Base-by-base conservation (phyloP, 2,797 vertebrate species). In the Allenopithecus nigroviridis region DNA sequence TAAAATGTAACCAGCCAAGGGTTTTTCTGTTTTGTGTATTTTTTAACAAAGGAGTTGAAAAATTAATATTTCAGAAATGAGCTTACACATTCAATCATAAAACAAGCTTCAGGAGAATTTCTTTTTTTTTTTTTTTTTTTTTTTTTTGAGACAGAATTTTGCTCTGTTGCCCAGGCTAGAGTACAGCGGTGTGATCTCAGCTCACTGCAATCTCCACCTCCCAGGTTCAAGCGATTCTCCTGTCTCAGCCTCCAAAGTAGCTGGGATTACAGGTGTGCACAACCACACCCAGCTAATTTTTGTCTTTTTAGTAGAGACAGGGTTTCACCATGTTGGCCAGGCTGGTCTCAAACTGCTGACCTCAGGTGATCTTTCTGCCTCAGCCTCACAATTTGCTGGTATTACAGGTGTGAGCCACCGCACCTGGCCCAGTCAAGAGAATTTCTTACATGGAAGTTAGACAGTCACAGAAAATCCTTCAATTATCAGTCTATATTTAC, bases 381-480 rank as follows among this genome's bases (percentile, higher is more conserved):
- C 16, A 68, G 64, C 33, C 3, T 68, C 16, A 17, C 33, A 68
- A 9, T 19, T 17, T 68, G 64, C 33, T 68, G 33, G 33, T 17
- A 68, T 68, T 68, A n/a, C 64, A n/a, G 33, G 16, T 64, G 16
- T n/a, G 8, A n/a, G 64, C 64, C 64, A 68, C 64, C 0, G 3
- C 8, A 8, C 64, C 33, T 17, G 17, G 33, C 33, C 16, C 64
- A 1, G n/a, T 94, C 91, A 87, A 90, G 48, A 95, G 53, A 92
- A 76, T 74, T 70, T 91, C 53, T 85, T 90, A 91, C 16, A 68
- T 91, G 17, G 24, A 86, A 43, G 14, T 84, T 93, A 91, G 33
- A 46, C 28, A 94, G 13, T n/a, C 88, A 94, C 83, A 93, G 43
- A 53, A 93, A 94, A 90, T 84, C 57, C 57, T 83, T 83, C 85